phyloP scores from a whole-genome alignment of 2,113 vertebrate species.

The Bostrychus sinensis region DNA sequence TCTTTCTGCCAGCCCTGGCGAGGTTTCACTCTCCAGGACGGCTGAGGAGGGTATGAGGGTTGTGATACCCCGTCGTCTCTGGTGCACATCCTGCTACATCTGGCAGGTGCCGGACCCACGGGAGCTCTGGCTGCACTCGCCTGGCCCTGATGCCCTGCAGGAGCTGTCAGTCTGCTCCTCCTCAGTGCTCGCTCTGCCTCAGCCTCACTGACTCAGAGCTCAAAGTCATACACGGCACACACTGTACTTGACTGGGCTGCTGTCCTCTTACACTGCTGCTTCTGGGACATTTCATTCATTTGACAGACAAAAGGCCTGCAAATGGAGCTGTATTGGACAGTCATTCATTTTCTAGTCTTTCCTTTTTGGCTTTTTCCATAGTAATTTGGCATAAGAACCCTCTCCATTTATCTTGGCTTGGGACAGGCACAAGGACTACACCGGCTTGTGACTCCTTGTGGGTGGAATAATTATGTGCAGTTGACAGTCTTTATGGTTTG shows the following conservation, averaged over 20 bases:
- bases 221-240: conserved; percentile 39
- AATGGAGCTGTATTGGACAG: not conserved
- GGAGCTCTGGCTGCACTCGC: conserved; percentile 52
- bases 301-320: not conserved
- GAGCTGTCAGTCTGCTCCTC: conserved; percentile 59
- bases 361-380: too few species aligned
- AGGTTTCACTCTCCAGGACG: conserved; percentile 45
- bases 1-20: conserved; percentile 38
- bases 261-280: not conserved
- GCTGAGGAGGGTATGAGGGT: conserved; percentile 28
- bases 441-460: too few species aligned
- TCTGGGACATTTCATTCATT: not conserved
- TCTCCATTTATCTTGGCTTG: too few species aligned
- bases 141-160: conserved; percentile 41
- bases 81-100: conserved; percentile 43
- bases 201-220: conserved; percentile 28
- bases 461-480: too few species aligned
- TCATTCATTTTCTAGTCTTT: too few species aligned
- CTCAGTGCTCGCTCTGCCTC: conserved; percentile 34
- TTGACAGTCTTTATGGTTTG: too few species aligned
- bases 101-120: conserved; percentile 65
- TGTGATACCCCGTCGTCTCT: conserved; percentile 46
- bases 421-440: too few species aligned
- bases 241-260: conserved; percentile 2
- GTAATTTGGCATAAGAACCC: too few species aligned